These are phyloP conservation scores for Oxygymnocypris stewartii DNA, from an alignment of 2,113 vertebrate species.

Conservation along the genomic window DNA sequence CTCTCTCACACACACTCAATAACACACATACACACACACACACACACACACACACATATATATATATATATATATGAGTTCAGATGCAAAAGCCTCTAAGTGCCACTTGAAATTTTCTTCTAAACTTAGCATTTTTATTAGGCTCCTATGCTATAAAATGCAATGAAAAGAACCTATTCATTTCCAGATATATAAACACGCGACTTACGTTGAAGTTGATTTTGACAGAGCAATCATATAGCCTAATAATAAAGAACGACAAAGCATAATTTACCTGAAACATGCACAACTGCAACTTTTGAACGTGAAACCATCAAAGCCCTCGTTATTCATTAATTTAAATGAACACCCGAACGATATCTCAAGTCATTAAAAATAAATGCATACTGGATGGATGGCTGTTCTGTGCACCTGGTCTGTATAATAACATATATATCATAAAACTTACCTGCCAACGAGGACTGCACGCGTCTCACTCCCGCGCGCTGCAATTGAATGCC, in stretches of 20 bases:
- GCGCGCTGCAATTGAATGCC: not conserved
- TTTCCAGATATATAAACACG: no score
- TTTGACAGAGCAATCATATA: not conserved
- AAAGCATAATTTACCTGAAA: not conserved
- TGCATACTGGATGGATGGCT: not conserved
- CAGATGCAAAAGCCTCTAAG: no score
- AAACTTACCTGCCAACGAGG: slow-evolving; percentile 8
- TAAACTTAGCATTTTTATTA: no score
- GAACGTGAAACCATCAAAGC: not conserved
- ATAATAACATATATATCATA: not conserved
- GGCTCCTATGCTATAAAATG: no score
- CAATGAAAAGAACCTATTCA: no score
- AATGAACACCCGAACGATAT: not conserved
- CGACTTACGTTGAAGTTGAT: not conserved
- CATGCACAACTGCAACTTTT: not conserved
- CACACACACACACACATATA: no score
- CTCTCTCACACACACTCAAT: no score
- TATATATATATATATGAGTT: no score
- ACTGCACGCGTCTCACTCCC: not conserved
- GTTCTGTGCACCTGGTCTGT: not conserved
- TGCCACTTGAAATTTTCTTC: no score
- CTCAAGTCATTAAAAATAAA: not conserved
- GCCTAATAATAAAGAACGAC: not conserved
- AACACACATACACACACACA: no score
- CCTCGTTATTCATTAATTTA: not conserved